These are phyloP conservation scores for Callitettix versicolor DNA, from an alignment of 1,140 invertebrate species.

Conservation along the genomic window DNA sequence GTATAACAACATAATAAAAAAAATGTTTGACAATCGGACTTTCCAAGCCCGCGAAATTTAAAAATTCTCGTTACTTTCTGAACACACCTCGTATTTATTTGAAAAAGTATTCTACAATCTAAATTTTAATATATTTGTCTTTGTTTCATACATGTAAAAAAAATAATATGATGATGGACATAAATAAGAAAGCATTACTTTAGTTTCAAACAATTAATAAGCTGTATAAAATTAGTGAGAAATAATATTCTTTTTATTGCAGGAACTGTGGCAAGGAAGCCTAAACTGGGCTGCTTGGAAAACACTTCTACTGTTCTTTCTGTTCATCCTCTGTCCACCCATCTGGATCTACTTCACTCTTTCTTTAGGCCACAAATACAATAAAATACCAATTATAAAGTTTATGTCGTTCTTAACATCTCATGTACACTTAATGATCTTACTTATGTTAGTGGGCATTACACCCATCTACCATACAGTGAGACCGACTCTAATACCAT, in stretches of 20 bases:
- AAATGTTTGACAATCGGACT: too few species aligned
- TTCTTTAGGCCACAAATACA: conserved; percentile 88
- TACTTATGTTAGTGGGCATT: conserved; percentile 83
- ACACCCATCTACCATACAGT: conserved; percentile 77
- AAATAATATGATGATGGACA: too few species aligned
- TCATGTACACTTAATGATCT: conserved; percentile 92
- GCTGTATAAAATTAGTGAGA: too few species aligned
- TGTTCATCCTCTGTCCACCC: conserved; percentile 86
- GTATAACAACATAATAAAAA: too few species aligned
- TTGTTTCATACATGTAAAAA: too few species aligned
- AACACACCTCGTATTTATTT: too few species aligned
- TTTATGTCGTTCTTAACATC: conserved; percentile 99
- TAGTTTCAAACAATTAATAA: too few species aligned
- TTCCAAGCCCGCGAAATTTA: too few species aligned
- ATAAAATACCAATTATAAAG: conserved; percentile 95
- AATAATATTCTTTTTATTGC: conserved; percentile 28
- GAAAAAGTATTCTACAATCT: too few species aligned
- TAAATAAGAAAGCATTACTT: too few species aligned
- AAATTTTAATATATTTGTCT: too few species aligned
- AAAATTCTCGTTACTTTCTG: too few species aligned
- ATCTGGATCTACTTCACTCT: conserved; percentile 94
- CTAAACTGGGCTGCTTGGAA: conserved; percentile 93
- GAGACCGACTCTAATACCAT: conserved; percentile 56
- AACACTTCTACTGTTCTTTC: conserved; percentile 81
- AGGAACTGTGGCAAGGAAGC: conserved; percentile 93